A percentile compares a stretch with the other conserved stretches of the same genome.
Conservation (phyloP, 2,888 invertebrate genomes). For the Trisateles emortualis region DNA sequence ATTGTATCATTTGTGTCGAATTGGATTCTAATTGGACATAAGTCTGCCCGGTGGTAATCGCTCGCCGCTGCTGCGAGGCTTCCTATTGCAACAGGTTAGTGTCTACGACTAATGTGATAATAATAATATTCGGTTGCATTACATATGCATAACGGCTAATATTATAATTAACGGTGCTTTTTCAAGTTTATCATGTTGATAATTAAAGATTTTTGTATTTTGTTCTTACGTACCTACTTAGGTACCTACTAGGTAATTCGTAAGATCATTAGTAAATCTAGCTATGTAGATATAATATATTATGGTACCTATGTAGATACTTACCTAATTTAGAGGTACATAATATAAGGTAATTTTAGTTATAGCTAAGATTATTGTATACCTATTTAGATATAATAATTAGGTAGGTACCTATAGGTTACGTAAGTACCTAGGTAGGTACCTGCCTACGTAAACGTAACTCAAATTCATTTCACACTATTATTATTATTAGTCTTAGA, state of each 20-base stretch:
- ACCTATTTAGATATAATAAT: too few species aligned
- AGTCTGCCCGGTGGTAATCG: slow-evolving; percentile 39
- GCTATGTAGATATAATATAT: too few species aligned
- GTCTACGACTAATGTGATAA: slow-evolving; percentile 17
- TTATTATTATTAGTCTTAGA: too few species aligned
- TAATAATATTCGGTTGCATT: slow-evolving; percentile 30
- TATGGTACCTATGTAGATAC: too few species aligned
- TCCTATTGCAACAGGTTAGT: slow-evolving; percentile 49
- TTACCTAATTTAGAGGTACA: too few species aligned
- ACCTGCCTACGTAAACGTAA: too few species aligned
- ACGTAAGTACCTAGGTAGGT: too few species aligned
- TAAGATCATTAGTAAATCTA: too few species aligned
- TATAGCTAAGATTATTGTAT: too few species aligned
- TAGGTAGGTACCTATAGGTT: too few species aligned
- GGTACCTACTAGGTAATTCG: neutral
- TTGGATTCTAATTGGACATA: slow-evolving; percentile 65
- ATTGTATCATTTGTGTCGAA: slow-evolving; percentile 56
- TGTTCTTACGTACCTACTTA: neutral
- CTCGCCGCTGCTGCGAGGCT: slow-evolving; percentile 44
- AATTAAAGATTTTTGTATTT: neutral
- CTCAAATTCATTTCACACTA: too few species aligned
- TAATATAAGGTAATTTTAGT: too few species aligned
- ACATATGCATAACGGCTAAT: slow-evolving; percentile 27
- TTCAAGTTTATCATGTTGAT: slow-evolving; percentile 5
- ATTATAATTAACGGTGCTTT: slow-evolving; percentile 8